phyloP scores from a whole-genome alignment of 1,140 invertebrate species.

The Chrysoperla carnea region DNA sequence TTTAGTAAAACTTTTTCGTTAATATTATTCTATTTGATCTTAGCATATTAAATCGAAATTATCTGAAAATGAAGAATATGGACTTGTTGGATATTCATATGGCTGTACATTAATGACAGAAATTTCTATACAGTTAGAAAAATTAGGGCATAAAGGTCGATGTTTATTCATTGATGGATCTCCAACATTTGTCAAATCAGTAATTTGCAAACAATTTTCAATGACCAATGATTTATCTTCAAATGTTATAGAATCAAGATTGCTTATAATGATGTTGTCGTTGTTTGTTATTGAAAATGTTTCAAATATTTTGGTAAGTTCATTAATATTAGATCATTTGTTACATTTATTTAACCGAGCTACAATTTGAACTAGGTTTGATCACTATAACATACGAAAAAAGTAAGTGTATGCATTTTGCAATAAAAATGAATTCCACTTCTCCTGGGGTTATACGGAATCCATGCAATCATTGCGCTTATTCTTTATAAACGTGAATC shows the following conservation, averaged over 20 bases:
- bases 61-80: constrained; percentile 24
- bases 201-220: constrained; percentile 21
- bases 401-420: no score
- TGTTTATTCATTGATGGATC: constrained; percentile 38
- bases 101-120: constrained; percentile 37
- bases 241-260: constrained; percentile 30
- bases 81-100: constrained; percentile 46
- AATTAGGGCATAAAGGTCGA: constrained; percentile 29
- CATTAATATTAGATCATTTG: constrained; percentile 12
- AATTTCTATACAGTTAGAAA: constrained; percentile 33
- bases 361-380: no score
- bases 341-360: background rate
- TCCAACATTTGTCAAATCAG: constrained; percentile 30
- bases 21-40: no score
- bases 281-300: constrained; percentile 31
- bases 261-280: constrained; percentile 27
- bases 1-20: no score
- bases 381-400: no score
- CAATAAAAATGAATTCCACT: no score
- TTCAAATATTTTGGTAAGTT: constrained; percentile 23
- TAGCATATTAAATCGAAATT: no score
- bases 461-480: no score
- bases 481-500: no score
- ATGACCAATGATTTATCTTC: constrained; percentile 19
- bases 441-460: no score